Evolutionary conservation across 53 echinoderm and acorn worm genomes (phyloP).

Genomic region (Paracentrotus lividus): DNA sequence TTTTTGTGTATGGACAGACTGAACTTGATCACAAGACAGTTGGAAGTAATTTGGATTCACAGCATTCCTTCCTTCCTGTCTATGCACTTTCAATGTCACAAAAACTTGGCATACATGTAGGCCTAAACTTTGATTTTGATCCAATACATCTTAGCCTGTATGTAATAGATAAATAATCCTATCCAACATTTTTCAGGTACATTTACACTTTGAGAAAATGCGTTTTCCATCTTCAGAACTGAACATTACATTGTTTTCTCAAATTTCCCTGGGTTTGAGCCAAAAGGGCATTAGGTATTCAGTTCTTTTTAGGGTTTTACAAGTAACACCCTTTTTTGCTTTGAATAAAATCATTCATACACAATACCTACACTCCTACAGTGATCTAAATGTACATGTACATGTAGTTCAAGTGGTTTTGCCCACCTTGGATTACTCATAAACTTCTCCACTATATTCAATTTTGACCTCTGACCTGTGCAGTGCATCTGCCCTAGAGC

Average conservation of each 20-base stretch:
- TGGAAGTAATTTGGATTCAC: slow-evolving; percentile 25
- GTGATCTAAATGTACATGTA: not conserved
- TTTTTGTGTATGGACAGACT: too few species aligned
- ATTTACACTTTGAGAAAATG: too few species aligned
- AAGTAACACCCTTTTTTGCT: too few species aligned
- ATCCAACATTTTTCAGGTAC: too few species aligned
- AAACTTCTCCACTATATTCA: not conserved
- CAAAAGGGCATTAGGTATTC: too few species aligned
- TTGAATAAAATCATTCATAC: too few species aligned
- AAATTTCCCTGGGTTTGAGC: too few species aligned
- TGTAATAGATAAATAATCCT: too few species aligned
- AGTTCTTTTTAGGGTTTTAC: too few species aligned
- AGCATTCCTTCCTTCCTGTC: slow-evolving; percentile 21
- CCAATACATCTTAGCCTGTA: not conserved
- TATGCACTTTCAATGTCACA: not conserved
- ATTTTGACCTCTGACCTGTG: slow-evolving; percentile 4
- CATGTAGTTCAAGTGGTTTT: not conserved
- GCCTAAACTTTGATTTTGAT: not conserved
- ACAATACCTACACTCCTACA: too few species aligned
- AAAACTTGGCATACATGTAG: not conserved
- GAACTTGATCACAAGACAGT: slow-evolving; percentile 41
- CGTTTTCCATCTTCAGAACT: too few species aligned
- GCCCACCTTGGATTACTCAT: not conserved
- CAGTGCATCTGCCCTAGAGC: not conserved
- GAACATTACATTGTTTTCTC: too few species aligned